phyloP scores from a whole-genome alignment of 2,113 vertebrate genomes.

The Pangasianodon gigas region DNA sequence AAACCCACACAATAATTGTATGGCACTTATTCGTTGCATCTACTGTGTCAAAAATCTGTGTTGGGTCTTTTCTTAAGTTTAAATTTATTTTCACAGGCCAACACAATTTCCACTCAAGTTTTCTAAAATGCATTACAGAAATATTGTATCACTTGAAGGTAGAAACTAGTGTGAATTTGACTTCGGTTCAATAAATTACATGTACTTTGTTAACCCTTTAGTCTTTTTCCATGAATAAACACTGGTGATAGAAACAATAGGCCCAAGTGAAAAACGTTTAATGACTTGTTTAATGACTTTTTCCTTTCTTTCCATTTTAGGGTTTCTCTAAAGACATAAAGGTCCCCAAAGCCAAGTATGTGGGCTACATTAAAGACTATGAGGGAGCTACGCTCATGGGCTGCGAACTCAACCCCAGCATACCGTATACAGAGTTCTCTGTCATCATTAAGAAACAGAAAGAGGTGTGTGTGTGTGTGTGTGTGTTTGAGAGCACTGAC shows the following conservation, averaged over 20 bases:
- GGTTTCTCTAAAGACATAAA: constrained; percentile 99
- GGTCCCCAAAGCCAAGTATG: constrained; percentile 93
- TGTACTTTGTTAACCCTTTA: neutral
- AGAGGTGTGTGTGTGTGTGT: constrained; percentile 80
- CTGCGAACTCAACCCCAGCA: constrained; percentile 94
- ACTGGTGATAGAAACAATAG: neutral
- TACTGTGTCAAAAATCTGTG: neutral
- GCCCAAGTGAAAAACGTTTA: neutral
- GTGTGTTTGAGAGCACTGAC: neutral
- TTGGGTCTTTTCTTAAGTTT: neutral
- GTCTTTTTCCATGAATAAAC: neutral
- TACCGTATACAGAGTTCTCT: constrained; percentile 97
- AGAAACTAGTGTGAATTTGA: neutral
- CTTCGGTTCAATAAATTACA: neutral
- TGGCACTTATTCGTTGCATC: neutral
- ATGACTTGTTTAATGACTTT: neutral
- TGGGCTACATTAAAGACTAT: constrained; percentile 99
- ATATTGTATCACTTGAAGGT: neutral
- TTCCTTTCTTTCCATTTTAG: constrained; percentile 52
- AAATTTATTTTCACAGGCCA: neutral
- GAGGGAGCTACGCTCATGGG: constrained; percentile 98
- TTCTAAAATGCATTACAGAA: neutral
- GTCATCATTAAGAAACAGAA: constrained; percentile 99
- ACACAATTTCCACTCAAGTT: neutral
- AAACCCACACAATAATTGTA: neutral